These are phyloP conservation scores for Anhinga rufa DNA, from an alignment of 2,113 vertebrate species.

Conservation along the genomic window DNA sequence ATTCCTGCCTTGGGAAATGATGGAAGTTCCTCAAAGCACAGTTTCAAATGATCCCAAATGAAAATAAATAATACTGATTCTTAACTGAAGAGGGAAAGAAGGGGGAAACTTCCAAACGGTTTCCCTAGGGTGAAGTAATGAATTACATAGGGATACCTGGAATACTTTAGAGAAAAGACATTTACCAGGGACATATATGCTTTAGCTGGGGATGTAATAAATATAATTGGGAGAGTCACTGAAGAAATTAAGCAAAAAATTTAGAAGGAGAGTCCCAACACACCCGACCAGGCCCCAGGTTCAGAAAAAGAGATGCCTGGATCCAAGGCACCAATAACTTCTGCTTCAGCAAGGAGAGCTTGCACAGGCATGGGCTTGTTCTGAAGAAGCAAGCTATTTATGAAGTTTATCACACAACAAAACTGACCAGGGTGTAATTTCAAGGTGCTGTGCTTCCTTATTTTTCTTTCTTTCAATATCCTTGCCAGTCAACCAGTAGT, in stretches of 20 bases:
- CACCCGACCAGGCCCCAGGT: not conserved
- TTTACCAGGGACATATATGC: not conserved
- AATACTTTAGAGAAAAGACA: not conserved
- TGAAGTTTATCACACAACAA: not conserved
- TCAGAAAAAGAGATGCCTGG: not conserved
- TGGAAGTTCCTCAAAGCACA: not conserved
- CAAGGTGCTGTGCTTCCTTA: not conserved
- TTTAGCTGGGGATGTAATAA: not conserved
- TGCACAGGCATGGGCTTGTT: not conserved
- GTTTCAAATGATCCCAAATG: slow-evolving; percentile 7
- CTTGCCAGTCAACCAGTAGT: not conserved
- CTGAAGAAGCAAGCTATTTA: not conserved
- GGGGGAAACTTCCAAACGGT: not conserved
- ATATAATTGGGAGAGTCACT: not conserved
- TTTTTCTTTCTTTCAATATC: not conserved
- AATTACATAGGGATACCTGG: not conserved
- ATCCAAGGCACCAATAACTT: not conserved
- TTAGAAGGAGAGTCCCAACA: not conserved
- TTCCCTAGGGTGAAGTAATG: not conserved
- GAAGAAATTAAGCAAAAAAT: not conserved
- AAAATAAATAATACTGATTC: slow-evolving; percentile 1
- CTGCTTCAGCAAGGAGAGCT: not conserved
- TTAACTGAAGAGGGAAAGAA: not conserved
- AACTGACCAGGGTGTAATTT: not conserved
- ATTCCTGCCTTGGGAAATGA: not conserved